Base-by-base conservation (phyloP, 2,113 vertebrate genomes). In the Turdus rufiventris region DNA sequence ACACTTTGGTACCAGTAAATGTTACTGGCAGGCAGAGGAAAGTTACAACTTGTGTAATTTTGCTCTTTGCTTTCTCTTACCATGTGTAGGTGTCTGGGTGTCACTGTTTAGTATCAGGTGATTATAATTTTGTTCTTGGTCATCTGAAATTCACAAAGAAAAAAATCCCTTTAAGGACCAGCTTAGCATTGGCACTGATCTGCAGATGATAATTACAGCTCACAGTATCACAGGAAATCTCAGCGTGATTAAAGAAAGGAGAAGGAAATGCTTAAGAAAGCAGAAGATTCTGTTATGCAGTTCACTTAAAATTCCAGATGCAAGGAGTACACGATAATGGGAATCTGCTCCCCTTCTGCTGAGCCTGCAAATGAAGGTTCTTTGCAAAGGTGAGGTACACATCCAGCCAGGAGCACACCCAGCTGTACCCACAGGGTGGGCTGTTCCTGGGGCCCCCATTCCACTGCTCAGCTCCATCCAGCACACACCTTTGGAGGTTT, bases 121-220 rank as follows among this genome's bases (percentile, higher is more conserved):
- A 97, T 99, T 99, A 98, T 99, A 99, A 98, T 98, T 99, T 98
- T 98, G 98, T 89, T 99, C 99, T 97, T 99, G 99, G 96, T 98
- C 98, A 98, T 99, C 99, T 99, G 98, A 94, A 99, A 98, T 93
- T 98, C 96, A 98, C 25, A 98, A 96, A 97, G 42, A 97, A 97
- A 56, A 89, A 96, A 56, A 92, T 38, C 60, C 85, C 79, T 97
- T 94, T 97, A 93, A 96, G 92, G 95, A 97, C 68, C 50, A 85
- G 65, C 89, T 95, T 66, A 95, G 83, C 61, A 77, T 83, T 25
- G 26, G 40, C 73, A 53, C 60, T 19, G 72, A 78, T 96, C 47
- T 94, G 88, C 89, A 96, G 95, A 93, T 96, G 96, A 97, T 96
- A 96, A 97, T 97, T 96, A 96, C 90, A 96, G 80, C 92, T 95